phyloP scores from a whole-genome alignment of 2,888 invertebrate genomes.

The Leptogaster cylindrica region DNA sequence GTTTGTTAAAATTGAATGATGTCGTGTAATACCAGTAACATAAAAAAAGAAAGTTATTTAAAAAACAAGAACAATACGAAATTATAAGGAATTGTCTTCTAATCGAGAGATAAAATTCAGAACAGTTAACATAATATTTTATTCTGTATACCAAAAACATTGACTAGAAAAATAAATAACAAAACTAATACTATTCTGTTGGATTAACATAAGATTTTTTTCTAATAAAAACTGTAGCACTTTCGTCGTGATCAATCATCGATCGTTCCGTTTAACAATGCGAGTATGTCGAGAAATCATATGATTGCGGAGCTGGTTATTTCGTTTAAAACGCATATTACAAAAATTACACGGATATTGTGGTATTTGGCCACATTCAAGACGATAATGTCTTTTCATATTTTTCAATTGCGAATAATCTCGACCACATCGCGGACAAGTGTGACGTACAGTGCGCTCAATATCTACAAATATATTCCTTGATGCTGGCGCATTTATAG shows the following conservation, averaged over 20 bases:
- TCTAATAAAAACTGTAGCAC: slow-evolving; percentile 5
- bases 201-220: background rate
- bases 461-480: slow-evolving; percentile 13
- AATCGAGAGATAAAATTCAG: slow-evolving; percentile 26
- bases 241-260: too few species aligned
- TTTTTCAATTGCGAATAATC: slow-evolving; percentile 64
- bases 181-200: background rate
- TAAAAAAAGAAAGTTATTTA: slow-evolving; percentile 7
- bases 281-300: slow-evolving; percentile 45
- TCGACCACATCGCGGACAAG: slow-evolving; percentile 63
- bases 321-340: slow-evolving; percentile 51
- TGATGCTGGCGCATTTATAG: background rate
- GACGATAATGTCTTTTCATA: slow-evolving; percentile 55
- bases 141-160: slow-evolving; percentile 20
- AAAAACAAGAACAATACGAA: slow-evolving; percentile 6
- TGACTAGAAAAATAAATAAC: slow-evolving; percentile 28
- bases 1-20: slow-evolving; percentile 32
- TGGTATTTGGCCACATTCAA: slow-evolving; percentile 76
- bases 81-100: background rate
- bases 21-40: background rate
- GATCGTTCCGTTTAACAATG: too few species aligned
- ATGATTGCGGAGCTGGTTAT: slow-evolving; percentile 50
- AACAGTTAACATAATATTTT: slow-evolving; percentile 27
- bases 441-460: slow-evolving; percentile 40
- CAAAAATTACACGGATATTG: slow-evolving; percentile 73